Conservation (phyloP, 2,113 vertebrate genomes). For the Rattus norvegicus region GRCr8 NC_086025.1:115069501-115070000, state of each 20-base stretch:
- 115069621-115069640: not conserved
- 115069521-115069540: not conserved
- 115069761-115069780: not conserved
- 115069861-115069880: not conserved
- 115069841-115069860: not conserved
- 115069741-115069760: not conserved
- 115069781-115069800: not conserved
- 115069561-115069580: not conserved
- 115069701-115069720: not conserved
- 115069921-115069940: not conserved
- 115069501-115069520: not conserved
- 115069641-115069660: not conserved
- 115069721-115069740: not conserved
- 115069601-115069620: not conserved
- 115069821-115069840: constrained; percentile 29
- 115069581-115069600: constrained; percentile 15
- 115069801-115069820: not conserved
- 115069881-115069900: not conserved
- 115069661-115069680: not conserved
- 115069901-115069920: not conserved
- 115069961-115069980: not conserved
- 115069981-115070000: not conserved
- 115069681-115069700: not conserved
- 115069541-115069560: not conserved
- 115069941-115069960: not conserved